Evolutionary conservation across 2,797 vertebrate genomes (phyloP), one percentile per base, ranked within the genome.

Genomic region (Macropodus opercularis): DNA sequence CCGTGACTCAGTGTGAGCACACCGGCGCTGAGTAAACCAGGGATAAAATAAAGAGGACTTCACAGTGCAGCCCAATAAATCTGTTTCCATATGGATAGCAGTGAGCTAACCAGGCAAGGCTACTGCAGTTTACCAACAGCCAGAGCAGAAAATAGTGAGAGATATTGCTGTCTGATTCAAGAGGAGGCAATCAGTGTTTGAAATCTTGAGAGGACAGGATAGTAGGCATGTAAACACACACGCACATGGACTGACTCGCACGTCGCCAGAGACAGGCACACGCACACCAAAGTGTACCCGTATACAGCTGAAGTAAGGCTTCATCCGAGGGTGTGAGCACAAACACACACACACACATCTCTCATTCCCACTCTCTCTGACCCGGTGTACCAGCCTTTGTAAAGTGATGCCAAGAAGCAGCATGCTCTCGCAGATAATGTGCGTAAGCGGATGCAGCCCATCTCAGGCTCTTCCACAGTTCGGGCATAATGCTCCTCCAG

Each of bases 361-460:
- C 77, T 78, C 68, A 31, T 83, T 87, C 88, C 85, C 88, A 85
- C 87, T 87, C 85, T 82, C 65, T 72, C 59, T 87, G 89, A 89
- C 87, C 85, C 84, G 70, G 76, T 86, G 85, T 89, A 74, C 87
- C 72, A 59, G 81, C 79, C 81, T 83, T 59, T 80, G 80, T 71
- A 79, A 85, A 78, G 78, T 60, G 38, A 85, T 81, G 88, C 88
- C 87, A 89, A 87, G 83, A 87, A 84, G 79, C 88, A 85, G 85
- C 85, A 68, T 65, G 87, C 81, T 71, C 77, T 84, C 78, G 34
- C 74, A 72, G 84, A 85, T 77, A 54, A 87, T 80, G 83, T 87
- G 84, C 80, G 83, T 83, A 85, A 90, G 87, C 87, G 83, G 85
- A 89, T 85, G 84, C 75, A 79, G 78, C 48, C 80, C 85, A 84